Percentiles rank a stretch among this genome's conserved stretches.
Evolutionary conservation across 2,888 invertebrate species (phyloP).

Genomic region (Anorthoa munda): DNA sequence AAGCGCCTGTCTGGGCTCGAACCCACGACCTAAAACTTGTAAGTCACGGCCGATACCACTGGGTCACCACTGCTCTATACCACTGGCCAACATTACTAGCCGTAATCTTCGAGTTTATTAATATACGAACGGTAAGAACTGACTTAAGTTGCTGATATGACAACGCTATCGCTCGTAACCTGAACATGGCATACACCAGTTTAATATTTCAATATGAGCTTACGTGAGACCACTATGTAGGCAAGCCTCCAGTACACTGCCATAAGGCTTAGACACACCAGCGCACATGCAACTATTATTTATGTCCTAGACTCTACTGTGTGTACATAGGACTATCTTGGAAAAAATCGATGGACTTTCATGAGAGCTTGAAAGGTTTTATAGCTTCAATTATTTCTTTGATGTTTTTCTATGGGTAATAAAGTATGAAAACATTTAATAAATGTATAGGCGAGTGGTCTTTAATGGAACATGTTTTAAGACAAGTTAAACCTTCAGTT

Average conservation of each 20-base stretch:
- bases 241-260: conserved; percentile 17
- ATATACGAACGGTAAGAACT: too few species aligned
- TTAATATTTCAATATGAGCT: conserved; percentile 56
- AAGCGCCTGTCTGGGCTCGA: too few species aligned
- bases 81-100: too few species aligned
- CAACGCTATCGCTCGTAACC: conserved; percentile 19
- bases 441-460: neutral
- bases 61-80: too few species aligned
- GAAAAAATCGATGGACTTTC: conserved; percentile 3
- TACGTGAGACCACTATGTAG: conserved; percentile 29
- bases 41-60: too few species aligned
- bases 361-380: neutral
- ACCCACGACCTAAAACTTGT: too few species aligned
- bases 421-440: conserved; percentile 11
- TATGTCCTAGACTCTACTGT: neutral
- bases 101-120: too few species aligned
- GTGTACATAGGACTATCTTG: conserved; percentile 11
- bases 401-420: neutral
- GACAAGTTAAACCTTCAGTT: neutral
- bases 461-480: neutral
- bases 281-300: conserved; percentile 15
- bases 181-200: conserved; percentile 13
- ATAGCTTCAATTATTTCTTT: conserved; percentile 12
- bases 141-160: too few species aligned
- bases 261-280: conserved; percentile 25